These are phyloP conservation scores for Cheilosia scutellata DNA, from an alignment of 2,888 invertebrate species.

Conservation along the genomic window DNA sequence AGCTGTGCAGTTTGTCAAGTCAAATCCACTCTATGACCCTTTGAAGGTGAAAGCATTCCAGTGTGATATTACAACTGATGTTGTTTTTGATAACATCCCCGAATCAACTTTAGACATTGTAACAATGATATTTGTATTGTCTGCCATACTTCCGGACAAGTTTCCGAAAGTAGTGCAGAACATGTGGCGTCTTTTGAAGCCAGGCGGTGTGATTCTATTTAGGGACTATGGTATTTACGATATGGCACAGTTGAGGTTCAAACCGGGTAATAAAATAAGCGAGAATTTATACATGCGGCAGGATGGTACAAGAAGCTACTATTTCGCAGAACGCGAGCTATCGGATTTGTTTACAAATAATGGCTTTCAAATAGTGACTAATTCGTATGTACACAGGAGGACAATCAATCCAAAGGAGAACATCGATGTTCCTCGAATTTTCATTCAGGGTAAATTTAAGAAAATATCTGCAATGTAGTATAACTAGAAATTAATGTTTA, in stretches of 20 bases:
- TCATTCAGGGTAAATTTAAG: constrained; percentile 94
- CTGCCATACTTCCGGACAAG: constrained; percentile 95
- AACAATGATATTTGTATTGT: constrained; percentile 97
- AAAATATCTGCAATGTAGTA: constrained; percentile 12
- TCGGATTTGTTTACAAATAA: constrained; percentile 87
- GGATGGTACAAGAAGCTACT: constrained; percentile 97
- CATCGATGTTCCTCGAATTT: constrained; percentile 95
- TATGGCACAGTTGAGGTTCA: constrained; percentile 97
- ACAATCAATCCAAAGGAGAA: constrained; percentile 97
- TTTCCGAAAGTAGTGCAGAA: constrained; percentile 88
- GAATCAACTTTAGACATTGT: constrained; percentile 89
- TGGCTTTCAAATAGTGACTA: constrained; percentile 89
- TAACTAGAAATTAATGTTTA: neutral
- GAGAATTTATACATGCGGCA: constrained; percentile 98
- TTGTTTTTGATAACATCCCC: constrained; percentile 86
- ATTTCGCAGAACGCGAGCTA: constrained; percentile 91
- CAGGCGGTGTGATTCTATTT: constrained; percentile 93
- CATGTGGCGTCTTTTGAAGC: constrained; percentile 87
- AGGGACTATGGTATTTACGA: constrained; percentile 98
- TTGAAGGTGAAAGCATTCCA: constrained; percentile 91
- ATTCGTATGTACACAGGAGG: constrained; percentile 92
- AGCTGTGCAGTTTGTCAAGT: constrained; percentile 94
- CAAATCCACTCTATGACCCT: constrained; percentile 88
- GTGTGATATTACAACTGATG: constrained; percentile 91
- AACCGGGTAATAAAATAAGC: constrained; percentile 94